A percentile compares a stretch with the other conserved stretches of the same genome.
Conservation (phyloP, 1,140 invertebrate species). For the Pentalonia nigronervosa region DNA sequence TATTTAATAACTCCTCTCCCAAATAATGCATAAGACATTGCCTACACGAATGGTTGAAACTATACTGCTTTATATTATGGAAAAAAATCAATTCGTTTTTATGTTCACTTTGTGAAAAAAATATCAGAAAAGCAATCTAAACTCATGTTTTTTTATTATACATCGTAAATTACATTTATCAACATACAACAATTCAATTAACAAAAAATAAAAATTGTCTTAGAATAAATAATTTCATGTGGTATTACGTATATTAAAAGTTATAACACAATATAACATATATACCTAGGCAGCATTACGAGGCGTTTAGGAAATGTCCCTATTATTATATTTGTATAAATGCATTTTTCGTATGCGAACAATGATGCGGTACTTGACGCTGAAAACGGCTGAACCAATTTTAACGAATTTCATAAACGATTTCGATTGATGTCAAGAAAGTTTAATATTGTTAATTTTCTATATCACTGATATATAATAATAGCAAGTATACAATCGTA, state of each 20-base stretch:
- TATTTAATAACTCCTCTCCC: neutral
- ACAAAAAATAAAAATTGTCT: neutral
- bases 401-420: neutral
- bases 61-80: neutral
- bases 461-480: too few species aligned
- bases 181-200: neutral
- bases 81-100: neutral
- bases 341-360: neutral
- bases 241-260: neutral
- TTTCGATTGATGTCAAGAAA: neutral
- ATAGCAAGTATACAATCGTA: too few species aligned
- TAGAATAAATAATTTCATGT: neutral
- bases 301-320: neutral
- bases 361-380: neutral
- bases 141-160: neutral
- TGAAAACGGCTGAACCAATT: neutral
- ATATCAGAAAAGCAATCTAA: slow-evolving; percentile 1
- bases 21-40: neutral
- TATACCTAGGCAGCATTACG: neutral
- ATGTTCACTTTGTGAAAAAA: neutral
- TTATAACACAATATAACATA: too few species aligned
- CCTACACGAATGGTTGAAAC: neutral
- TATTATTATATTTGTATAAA: neutral
- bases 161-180: neutral
- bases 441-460: neutral